phyloP scores from a whole-genome alignment of 2,113 vertebrate genomes.

The Potamarius usumacintae region DNA sequence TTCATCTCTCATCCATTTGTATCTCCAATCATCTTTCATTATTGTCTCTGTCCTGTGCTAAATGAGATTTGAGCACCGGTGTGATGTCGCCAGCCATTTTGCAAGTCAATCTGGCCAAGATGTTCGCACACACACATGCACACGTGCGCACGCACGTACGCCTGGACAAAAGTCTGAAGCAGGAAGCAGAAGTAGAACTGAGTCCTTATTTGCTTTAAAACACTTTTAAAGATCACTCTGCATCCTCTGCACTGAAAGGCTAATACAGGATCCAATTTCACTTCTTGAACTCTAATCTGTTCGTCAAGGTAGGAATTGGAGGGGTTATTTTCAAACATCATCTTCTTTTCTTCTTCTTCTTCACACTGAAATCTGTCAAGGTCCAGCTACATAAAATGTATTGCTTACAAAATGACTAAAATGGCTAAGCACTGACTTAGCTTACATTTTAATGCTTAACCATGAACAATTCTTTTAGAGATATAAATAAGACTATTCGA shows the following conservation, averaged over 20 bases:
- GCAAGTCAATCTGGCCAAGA: conserved; percentile 56
- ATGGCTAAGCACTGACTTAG: neutral
- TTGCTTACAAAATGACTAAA: neutral
- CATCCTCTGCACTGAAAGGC: conserved; percentile 66
- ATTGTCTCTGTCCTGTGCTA: conserved; percentile 43
- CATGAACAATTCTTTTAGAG: neutral
- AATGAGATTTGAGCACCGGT: conserved; percentile 36
- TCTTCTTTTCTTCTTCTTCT: conserved; percentile 4
- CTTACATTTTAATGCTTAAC: neutral
- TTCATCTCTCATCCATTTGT: neutral
- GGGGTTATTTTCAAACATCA: conserved; percentile 25
- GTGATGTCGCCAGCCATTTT: conserved; percentile 37
- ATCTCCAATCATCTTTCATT: conserved; percentile 37
- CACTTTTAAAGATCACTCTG: neutral
- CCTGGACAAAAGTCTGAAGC: conserved; percentile 2
- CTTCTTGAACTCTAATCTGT: conserved; percentile 62
- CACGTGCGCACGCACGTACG: neutral
- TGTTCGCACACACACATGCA: conserved; percentile 38
- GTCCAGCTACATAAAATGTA: conserved; percentile 14
- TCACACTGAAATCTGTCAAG: conserved; percentile 4
- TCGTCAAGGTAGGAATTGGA: conserved; percentile 52
- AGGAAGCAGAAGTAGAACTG: neutral
- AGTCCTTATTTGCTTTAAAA: neutral
- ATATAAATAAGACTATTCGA: neutral
- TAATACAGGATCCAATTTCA: conserved; percentile 68